Evolutionary conservation across 53 echinoderm and acorn worm genomes (phyloP), one percentile per base, ranked within the genome.

Genomic region (Zoroaster sp.): DNA sequence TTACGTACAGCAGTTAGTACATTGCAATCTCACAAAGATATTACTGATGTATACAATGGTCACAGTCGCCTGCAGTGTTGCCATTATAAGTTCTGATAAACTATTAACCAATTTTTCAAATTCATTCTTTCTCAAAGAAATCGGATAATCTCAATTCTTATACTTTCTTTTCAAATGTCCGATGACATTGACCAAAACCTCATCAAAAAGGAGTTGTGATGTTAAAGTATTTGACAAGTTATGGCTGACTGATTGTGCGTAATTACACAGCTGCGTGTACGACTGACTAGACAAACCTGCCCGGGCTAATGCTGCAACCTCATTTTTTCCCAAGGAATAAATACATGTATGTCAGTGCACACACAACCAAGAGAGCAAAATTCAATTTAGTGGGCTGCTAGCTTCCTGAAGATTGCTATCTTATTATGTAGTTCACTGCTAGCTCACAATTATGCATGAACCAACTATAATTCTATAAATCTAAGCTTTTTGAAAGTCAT

Each of bases 401-500:
- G 63, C 63, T 59, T 59, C 63, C 25, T 59, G 63, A 3, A 59
- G 63, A 59, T 59, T 25, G 28, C 63, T 59, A 59, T 59, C 63
- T 59, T 28, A 59, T 59, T 59, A 59, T 41, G 49, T 28, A 37
- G 23, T 25, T 38, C 36, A 21, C 4, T 35, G 63, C 78, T 18
- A 55, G 36, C 52, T 25, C 43, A 51, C 54, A 78, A 78, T 38
- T 52, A 78, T 53, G n/a, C 78, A 38, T 75, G 55, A 65, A 59
- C 49, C 47, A 75, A 75, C 49, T 45, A n/a, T 21, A 59, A 59
- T 59, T 28, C 9, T 59, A 59, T 59, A 59, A 25, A 59, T 59
- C 63, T 28, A 28, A 21, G 23, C 25, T 59, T 59, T 59, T 59
- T 59, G 63, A 28, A 59, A 59, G 63, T 59, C 63, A 59, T 59